phyloP scores from a whole-genome alignment of 2,888 invertebrate species.

The Andrena fulva region DNA sequence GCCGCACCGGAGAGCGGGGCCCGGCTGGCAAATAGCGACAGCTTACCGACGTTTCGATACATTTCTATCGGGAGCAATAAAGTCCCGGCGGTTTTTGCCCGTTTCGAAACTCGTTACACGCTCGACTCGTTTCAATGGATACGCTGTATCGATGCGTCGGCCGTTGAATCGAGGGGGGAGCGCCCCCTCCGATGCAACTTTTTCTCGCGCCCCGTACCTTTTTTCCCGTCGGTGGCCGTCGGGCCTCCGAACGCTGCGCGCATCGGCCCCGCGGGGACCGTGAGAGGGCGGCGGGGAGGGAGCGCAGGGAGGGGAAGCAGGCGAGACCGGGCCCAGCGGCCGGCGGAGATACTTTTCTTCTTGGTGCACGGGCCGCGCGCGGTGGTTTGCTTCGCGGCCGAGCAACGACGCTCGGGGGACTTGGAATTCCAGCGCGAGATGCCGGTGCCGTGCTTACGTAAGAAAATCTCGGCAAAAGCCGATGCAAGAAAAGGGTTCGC shows the following conservation, averaged over 20 bases:
- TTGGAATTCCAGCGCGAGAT: conserved; percentile 70
- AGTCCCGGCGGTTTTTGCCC: conserved; percentile 55
- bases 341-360: conserved; percentile 64
- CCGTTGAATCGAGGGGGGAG: conserved; percentile 9
- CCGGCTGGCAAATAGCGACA: conserved; percentile 62
- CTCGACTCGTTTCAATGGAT: conserved; percentile 60
- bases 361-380: conserved; percentile 53
- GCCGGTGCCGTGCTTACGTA: conserved; percentile 71
- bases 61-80: conserved; percentile 72
- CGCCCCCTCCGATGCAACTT: conserved; percentile 69
- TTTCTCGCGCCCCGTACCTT: conserved; percentile 65
- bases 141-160: conserved; percentile 58
- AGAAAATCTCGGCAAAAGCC: conserved; percentile 70
- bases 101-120: conserved; percentile 62
- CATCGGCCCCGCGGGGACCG: conserved; percentile 7
- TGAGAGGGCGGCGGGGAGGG: background rate
- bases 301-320: background rate
- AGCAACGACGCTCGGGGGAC: conserved; percentile 72
- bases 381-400: conserved; percentile 41
- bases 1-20: background rate
- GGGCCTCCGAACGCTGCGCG: conserved; percentile 45
- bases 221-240: conserved; percentile 55
- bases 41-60: conserved; percentile 69
- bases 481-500: conserved; percentile 65
- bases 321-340: conserved; percentile 23